phyloP scores from a whole-genome alignment of 2,797 vertebrate genomes.

The Trematomus bernacchii region DNA sequence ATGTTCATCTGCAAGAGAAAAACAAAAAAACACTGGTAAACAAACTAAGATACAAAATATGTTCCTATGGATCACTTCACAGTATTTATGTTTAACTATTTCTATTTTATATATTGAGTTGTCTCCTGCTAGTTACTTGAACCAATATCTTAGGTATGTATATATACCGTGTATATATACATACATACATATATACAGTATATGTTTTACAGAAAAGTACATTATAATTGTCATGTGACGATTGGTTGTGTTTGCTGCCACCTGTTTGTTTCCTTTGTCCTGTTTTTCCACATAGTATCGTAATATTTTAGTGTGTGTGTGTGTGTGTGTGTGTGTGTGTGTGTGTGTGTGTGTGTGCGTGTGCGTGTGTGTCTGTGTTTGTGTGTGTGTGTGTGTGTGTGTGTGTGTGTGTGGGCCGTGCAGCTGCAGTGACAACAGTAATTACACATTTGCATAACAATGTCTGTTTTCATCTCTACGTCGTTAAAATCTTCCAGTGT shows the following conservation, averaged over 20 bases:
- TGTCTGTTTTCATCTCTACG: too few relatives aligned
- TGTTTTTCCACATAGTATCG: constrained; percentile 25
- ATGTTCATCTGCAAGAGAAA: constrained; percentile 90
- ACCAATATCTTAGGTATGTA: too few relatives aligned
- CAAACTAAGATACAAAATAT: background rate
- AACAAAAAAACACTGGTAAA: too few relatives aligned
- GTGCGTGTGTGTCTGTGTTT: constrained; percentile 10
- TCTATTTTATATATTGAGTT: too few relatives aligned
- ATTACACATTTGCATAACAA: constrained; percentile 23
- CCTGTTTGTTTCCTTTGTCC: constrained; percentile 20
- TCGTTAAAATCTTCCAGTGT: background rate
- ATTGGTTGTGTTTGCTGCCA: background rate
- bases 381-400: constrained; percentile 11
- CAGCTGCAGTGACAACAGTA: background rate
- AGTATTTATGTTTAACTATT: too few relatives aligned
- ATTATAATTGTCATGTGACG: background rate
- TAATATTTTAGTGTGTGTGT: constrained; percentile 1
- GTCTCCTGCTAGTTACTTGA: too few relatives aligned
- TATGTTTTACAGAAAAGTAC: background rate
- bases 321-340: constrained; percentile 9
- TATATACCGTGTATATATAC: too few relatives aligned
- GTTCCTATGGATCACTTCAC: too few relatives aligned
- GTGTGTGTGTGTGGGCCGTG: constrained; percentile 3
- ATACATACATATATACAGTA: too few relatives aligned
- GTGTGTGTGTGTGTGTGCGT: constrained; percentile 12